Evolutionary conservation across 2,888 invertebrate genomes (phyloP).

Genomic region (Baronia brevicornis): DNA sequence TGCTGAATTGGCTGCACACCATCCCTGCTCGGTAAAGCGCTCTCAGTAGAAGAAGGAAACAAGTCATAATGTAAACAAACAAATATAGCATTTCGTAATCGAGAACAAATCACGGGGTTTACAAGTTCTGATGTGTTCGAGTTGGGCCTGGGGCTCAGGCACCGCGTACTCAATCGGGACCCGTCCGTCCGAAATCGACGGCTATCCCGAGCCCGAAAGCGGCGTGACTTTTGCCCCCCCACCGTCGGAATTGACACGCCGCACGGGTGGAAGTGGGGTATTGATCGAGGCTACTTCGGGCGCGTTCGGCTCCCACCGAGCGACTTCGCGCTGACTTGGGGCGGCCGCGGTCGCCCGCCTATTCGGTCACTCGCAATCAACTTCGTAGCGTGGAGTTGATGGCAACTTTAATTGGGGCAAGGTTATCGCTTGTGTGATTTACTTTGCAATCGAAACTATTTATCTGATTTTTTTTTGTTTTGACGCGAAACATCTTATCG

Average conservation of each 20-base stretch:
- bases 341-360: conserved; percentile 43
- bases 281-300: conserved; percentile 67
- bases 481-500: no score
- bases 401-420: conserved; percentile 70
- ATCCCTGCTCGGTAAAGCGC: no score
- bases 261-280: conserved; percentile 54
- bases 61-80: no score
- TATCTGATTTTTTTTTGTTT: neutral
- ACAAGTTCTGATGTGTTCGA: no score
- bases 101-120: no score
- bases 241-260: conserved; percentile 65
- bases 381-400: conserved; percentile 61
- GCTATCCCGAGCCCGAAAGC: conserved; percentile 49
- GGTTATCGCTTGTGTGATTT: conserved; percentile 41
- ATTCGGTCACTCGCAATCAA: conserved; percentile 63
- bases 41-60: no score
- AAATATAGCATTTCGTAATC: no score
- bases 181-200: conserved; percentile 63
- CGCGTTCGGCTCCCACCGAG: conserved; percentile 49
- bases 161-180: conserved; percentile 42
- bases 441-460: conserved; percentile 4
- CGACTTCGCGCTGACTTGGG: conserved; percentile 59
- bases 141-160: no score
- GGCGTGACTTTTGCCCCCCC: conserved; percentile 69
- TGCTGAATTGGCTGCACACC: no score